Evolutionary conservation across 1,140 invertebrate species (phyloP).

Genomic region (Cheumatopsyche charites): DNA sequence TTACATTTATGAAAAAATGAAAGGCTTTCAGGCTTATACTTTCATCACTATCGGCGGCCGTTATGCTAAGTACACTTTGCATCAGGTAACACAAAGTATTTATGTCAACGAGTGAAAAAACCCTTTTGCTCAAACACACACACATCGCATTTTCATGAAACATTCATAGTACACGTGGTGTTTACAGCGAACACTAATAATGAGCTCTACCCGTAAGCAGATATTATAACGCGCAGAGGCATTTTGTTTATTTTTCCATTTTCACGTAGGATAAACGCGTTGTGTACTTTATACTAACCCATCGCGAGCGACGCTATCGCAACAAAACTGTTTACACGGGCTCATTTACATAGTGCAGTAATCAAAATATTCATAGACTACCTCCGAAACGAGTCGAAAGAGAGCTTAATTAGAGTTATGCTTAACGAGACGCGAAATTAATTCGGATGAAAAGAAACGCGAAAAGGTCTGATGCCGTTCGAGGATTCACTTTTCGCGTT

Average conservation of each 20-base stretch:
- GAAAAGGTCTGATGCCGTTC: too few relatives aligned
- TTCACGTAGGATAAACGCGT: not conserved
- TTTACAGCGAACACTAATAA: too few relatives aligned
- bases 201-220: too few relatives aligned
- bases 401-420: too few relatives aligned
- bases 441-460: not conserved
- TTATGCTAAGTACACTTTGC: too few relatives aligned
- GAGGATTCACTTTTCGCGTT: too few relatives aligned
- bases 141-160: not conserved
- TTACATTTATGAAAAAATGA: too few relatives aligned
- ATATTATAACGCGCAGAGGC: too few relatives aligned
- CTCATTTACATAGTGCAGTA: not conserved
- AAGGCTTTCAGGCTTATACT: too few relatives aligned
- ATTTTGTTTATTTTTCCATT: constrained; percentile 22
- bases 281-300: too few relatives aligned
- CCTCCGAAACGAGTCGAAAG: not conserved
- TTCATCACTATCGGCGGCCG: too few relatives aligned
- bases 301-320: not conserved
- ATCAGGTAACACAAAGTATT: not conserved
- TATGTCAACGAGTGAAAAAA: not conserved
- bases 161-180: not conserved
- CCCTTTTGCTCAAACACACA: not conserved
- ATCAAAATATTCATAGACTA: not conserved
- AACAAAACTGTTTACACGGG: constrained; percentile 2
- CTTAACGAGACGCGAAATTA: not conserved